These are phyloP conservation scores for Vandiemenella viatica DNA, from an alignment of 2,888 invertebrate species.

Conservation along the genomic window DNA sequence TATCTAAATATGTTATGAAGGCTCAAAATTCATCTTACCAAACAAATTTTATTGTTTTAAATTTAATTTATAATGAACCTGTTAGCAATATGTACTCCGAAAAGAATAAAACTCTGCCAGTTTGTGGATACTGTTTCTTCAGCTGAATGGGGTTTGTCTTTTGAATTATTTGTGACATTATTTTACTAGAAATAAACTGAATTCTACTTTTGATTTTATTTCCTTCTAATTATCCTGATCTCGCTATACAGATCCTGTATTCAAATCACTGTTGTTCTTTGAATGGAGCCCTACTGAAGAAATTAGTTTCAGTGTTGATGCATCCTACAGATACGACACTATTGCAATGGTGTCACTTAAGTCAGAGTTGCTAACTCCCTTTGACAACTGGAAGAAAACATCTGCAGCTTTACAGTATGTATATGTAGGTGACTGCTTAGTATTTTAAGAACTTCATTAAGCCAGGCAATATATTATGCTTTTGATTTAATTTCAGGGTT, in stretches of 20 bases:
- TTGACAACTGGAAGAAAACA: conserved; percentile 40
- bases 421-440: background rate
- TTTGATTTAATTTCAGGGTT: conserved; percentile 26
- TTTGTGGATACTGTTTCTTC: too few species aligned
- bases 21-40: too few species aligned
- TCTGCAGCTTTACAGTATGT: conserved; percentile 35
- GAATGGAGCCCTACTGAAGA: conserved; percentile 55
- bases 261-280: conserved; percentile 13
- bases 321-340: conserved; percentile 37
- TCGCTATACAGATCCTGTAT: conserved; percentile 22
- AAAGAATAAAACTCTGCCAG: too few species aligned
- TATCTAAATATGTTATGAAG: too few species aligned
- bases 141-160: too few species aligned
- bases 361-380: conserved; percentile 37
- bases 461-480: background rate
- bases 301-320: conserved; percentile 42
- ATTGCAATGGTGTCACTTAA: conserved; percentile 32
- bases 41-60: too few species aligned
- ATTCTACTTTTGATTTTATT: too few species aligned
- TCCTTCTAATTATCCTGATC: too few species aligned
- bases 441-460: background rate
- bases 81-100: too few species aligned
- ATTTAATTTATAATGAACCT: too few species aligned
- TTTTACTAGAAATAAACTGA: too few species aligned
- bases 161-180: too few species aligned